A percentile compares a stretch with the other conserved stretches of the same genome.
Conservation (phyloP, 2,888 invertebrate species). For the Agonopterix alstromeriana region DNA sequence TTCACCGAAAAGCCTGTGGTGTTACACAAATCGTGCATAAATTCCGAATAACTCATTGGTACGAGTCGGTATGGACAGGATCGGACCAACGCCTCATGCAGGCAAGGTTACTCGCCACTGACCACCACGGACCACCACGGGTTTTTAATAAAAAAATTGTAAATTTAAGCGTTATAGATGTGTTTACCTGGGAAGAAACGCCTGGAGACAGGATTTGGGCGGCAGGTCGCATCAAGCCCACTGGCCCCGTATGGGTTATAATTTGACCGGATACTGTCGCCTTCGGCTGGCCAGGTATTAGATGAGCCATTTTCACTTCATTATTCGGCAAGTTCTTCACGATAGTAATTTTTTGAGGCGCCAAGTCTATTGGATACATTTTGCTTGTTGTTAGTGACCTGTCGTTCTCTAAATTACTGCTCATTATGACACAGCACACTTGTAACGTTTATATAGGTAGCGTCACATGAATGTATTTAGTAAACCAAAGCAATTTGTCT, state of each 20-base stretch:
- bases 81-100: too few relatives aligned
- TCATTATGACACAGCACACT: conserved; percentile 42
- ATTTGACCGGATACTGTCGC: conserved; percentile 52
- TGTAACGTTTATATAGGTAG: conserved; percentile 3
- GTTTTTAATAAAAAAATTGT: too few relatives aligned
- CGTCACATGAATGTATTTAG: conserved; percentile 2
- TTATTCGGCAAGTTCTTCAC: conserved; percentile 63
- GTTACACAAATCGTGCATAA: too few relatives aligned
- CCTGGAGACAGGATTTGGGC: conserved; percentile 65
- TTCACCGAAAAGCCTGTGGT: too few relatives aligned
- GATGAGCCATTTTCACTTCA: conserved; percentile 69
- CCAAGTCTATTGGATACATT: conserved; percentile 75
- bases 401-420: conserved; percentile 71
- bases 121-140: too few relatives aligned
- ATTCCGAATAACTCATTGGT: too few relatives aligned
- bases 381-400: conserved; percentile 74
- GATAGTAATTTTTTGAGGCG: conserved; percentile 70
- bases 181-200: conserved; percentile 60
- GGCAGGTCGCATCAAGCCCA: conserved; percentile 64
- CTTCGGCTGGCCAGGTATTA: conserved; percentile 58
- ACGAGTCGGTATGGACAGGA: too few relatives aligned
- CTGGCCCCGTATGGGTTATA: conserved; percentile 52
- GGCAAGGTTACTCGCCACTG: too few relatives aligned
- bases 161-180: not conserved
- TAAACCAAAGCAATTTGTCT: not conserved